A percentile compares a stretch with the other conserved stretches of the same genome.
phyloP scores from a whole-genome alignment of 2,113 vertebrate species.

The Tapirus terrestris region DNA sequence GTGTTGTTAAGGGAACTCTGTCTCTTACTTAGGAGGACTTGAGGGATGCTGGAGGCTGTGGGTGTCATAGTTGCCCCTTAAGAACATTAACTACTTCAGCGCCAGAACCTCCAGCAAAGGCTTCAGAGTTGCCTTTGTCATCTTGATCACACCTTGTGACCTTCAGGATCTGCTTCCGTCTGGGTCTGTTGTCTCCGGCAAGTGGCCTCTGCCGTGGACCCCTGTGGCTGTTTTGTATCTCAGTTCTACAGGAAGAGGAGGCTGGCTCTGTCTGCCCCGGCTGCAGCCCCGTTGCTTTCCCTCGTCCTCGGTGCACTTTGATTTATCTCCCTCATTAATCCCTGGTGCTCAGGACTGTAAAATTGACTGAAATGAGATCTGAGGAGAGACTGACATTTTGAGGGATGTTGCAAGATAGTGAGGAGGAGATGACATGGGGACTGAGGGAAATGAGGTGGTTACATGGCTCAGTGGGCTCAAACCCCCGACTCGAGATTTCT shows the following conservation, averaged over 20 bases:
- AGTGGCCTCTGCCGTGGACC: neutral
- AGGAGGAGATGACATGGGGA: constrained; percentile 22
- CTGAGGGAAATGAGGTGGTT: constrained; percentile 52
- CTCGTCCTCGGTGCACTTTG: neutral
- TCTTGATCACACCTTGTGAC: neutral
- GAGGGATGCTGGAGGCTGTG: neutral
- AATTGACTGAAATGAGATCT: constrained; percentile 58
- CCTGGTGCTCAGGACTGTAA: neutral
- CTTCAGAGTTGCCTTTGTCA: neutral
- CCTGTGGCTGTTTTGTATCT: neutral
- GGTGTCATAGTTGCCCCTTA: neutral
- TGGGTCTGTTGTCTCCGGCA: accelerated
- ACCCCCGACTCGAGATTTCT: neutral
- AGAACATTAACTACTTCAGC: neutral
- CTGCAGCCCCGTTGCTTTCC: neutral
- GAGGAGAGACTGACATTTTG: constrained; percentile 53
- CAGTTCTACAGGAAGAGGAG: neutral
- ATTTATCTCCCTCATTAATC: constrained; percentile 66
- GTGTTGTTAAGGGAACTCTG: neutral
- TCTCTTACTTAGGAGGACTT: neutral
- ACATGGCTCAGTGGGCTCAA: neutral
- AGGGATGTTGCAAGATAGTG: constrained; percentile 29
- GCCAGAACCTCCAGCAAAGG: neutral
- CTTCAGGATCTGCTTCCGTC: neutral
- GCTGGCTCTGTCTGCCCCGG: neutral